phyloP scores from a whole-genome alignment of 2,797 vertebrate genomes.

The Echiichthys vipera region DNA sequence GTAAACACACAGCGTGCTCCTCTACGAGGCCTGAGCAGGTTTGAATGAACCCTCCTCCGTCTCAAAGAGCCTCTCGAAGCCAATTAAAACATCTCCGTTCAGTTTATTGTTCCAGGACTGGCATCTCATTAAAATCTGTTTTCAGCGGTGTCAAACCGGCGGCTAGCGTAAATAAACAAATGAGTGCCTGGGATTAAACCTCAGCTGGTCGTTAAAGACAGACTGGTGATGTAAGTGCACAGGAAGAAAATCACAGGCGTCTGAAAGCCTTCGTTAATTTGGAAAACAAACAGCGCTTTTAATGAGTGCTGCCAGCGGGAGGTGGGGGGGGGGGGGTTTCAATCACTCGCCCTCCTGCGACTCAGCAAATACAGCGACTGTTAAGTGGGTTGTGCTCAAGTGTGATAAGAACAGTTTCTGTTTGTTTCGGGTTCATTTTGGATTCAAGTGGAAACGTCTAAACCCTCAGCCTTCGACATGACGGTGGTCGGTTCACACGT shows the following conservation, averaged over 20 bases:
- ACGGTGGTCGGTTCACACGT: neutral
- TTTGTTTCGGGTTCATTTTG: slow-evolving; percentile 34
- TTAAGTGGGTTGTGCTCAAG: slow-evolving; percentile 44
- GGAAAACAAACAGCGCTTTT: slow-evolving; percentile 64
- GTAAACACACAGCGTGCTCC: neutral
- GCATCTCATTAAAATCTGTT: slow-evolving; percentile 66
- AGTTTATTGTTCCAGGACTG: slow-evolving; percentile 55
- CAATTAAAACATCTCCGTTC: slow-evolving; percentile 62
- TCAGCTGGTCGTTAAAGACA: slow-evolving; percentile 50
- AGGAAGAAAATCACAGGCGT: slow-evolving; percentile 40
- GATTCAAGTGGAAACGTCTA: slow-evolving; percentile 38
- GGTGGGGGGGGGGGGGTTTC: slow-evolving; percentile 23
- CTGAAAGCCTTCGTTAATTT: slow-evolving; percentile 60
- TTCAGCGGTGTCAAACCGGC: slow-evolving; percentile 52
- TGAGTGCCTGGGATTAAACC: slow-evolving; percentile 59
- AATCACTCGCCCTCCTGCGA: slow-evolving; percentile 49
- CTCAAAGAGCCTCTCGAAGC: slow-evolving; percentile 46
- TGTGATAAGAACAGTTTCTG: slow-evolving; percentile 45
- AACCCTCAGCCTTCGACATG: slow-evolving; percentile 5
- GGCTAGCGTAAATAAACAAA: slow-evolving; percentile 63
- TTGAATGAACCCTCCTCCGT: slow-evolving; percentile 36
- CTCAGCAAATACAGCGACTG: slow-evolving; percentile 34
- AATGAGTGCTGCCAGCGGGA: slow-evolving; percentile 50
- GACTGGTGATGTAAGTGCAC: slow-evolving; percentile 53
- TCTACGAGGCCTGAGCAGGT: neutral